These are phyloP conservation scores for Pyralis farinalis DNA, from an alignment of 2,888 invertebrate species.

Conservation along the genomic window DNA sequence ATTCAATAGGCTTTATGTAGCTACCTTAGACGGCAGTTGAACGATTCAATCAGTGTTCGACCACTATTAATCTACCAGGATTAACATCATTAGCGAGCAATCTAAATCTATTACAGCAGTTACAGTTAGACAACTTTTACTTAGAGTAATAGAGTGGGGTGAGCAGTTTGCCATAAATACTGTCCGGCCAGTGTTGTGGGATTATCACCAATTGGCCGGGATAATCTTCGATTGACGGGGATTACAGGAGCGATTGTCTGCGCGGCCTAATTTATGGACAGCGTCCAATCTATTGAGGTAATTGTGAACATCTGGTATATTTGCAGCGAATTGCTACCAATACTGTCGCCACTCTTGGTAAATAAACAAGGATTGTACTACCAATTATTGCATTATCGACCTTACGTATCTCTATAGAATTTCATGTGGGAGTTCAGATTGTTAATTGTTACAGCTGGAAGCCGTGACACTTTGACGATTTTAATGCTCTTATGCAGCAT, in stretches of 20 bases:
- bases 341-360: no score
- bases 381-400: no score
- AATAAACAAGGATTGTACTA: no score
- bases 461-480: no score
- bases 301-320: neutral
- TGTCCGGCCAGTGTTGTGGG: conserved; percentile 48
- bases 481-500: no score
- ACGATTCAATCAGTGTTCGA: neutral
- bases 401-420: no score
- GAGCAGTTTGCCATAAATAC: conserved; percentile 54
- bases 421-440: no score
- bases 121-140: conserved; percentile 11
- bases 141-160: conserved; percentile 42
- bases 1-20: no score
- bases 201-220: conserved; percentile 55
- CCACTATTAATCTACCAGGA: neutral
- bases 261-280: conserved; percentile 51
- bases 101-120: conserved; percentile 27
- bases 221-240: conserved; percentile 70
- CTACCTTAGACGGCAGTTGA: neutral
- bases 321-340: no score
- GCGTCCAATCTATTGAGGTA: conserved; percentile 1
- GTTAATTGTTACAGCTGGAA: no score
- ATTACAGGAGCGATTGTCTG: conserved; percentile 54
- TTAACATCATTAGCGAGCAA: conserved; percentile 5